A percentile compares a stretch with the other conserved stretches of the same genome.
Conservation (phyloP, 2,888 invertebrate genomes). For the Rutpela maculata region DNA sequence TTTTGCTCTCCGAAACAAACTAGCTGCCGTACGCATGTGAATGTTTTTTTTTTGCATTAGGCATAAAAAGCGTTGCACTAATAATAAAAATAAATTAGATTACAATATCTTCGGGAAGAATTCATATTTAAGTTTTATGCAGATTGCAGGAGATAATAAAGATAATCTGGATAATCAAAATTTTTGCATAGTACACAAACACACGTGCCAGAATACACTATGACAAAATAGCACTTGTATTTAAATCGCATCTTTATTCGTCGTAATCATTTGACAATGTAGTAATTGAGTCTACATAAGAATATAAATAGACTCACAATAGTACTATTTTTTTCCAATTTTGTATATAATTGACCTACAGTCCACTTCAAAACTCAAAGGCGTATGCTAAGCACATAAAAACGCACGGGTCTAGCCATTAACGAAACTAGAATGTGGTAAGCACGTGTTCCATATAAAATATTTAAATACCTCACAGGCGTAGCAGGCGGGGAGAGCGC, state of each 20-base stretch:
- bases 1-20: too few species aligned
- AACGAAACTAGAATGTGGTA: constrained; percentile 24
- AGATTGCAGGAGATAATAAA: too few species aligned
- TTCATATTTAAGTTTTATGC: too few species aligned
- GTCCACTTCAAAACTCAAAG: background rate
- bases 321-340: constrained; percentile 11
- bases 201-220: too few species aligned
- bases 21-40: too few species aligned
- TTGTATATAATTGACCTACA: constrained; percentile 11
- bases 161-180: too few species aligned
- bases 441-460: constrained; percentile 34
- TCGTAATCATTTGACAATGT: constrained; percentile 2
- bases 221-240: background rate
- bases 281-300: background rate
- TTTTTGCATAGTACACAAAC: too few species aligned
- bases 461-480: constrained; percentile 16
- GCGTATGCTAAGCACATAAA: background rate
- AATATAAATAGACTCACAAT: constrained; percentile 8
- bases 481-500: background rate
- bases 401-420: constrained; percentile 12
- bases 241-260: constrained; percentile 3
- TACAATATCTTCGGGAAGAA: too few species aligned
- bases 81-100: too few species aligned
- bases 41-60: too few species aligned
- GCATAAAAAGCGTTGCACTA: too few species aligned